Base-by-base conservation (phyloP, 2,888 invertebrate genomes). In the Amblyteles armatorius region DNA sequence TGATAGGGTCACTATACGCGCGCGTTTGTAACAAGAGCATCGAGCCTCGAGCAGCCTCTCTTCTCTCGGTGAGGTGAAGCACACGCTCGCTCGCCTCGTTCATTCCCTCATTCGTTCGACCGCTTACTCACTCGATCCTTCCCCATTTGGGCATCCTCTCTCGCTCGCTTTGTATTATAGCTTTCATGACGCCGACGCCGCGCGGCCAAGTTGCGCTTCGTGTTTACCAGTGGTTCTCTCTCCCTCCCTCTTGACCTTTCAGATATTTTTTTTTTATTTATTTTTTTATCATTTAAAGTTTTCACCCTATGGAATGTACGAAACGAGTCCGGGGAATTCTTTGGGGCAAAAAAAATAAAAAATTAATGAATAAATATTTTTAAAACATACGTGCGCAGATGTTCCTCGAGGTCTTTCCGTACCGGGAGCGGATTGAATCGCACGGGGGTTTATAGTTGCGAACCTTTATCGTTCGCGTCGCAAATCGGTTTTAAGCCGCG, bases 1-100 rank as follows among this genome's bases (percentile, higher is more conserved):
- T 92, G 92, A 92, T 92, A 91, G 92, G 91, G 90, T 92, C 91
- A 91, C 91, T 90, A 88, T 77, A 85, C 88, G 87, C 87, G 88
- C 87, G 86, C 87, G 87, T 89, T 89, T 88, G 87, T 91, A 92
- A 92, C 91, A 89, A 92, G 92, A 92, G 88, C 88, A 88, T 52
- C 65, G 69, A 63, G 60, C 44, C 65, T n/a, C 67, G 67, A 67
- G 48, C 50, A 55, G 57, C 76, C 67, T 77, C 76, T 68, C 26
- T 40, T 77, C 74, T 73, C 55, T 83, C 68, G 67, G 55, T 72
- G 68, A 79, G 74, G 69, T 63, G 65, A 82, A 74, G 87, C 74
- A 72, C 83, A 73, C 80, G 83, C 83, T 86, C 82, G 71, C 55
- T 60, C 33, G 29, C 33, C 63, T 72, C 79, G 83, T 84, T 84